Conservation (phyloP, 2,888 invertebrate species). For the Polyploca ridens region DNA sequence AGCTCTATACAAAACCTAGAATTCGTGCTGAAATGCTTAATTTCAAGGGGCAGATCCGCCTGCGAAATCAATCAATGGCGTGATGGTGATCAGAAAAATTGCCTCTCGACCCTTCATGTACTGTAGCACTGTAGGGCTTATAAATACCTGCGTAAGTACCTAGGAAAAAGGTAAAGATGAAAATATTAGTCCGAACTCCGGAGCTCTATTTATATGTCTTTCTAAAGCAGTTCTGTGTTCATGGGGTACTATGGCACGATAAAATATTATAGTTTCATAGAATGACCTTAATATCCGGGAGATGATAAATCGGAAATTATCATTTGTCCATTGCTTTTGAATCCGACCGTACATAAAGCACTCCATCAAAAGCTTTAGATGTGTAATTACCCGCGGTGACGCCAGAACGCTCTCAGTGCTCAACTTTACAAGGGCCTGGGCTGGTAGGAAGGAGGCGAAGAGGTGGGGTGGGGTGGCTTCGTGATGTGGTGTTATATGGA, state of each 20-base stretch:
- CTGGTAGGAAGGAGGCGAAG: slow-evolving; percentile 26
- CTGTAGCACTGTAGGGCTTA: too few species aligned
- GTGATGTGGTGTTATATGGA: neutral
- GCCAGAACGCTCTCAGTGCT: slow-evolving; percentile 61
- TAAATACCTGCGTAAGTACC: too few species aligned
- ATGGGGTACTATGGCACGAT: neutral
- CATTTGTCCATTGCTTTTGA: slow-evolving; percentile 42
- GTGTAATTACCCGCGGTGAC: slow-evolving; percentile 77
- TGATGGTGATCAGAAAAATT: too few species aligned
- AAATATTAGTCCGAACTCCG: too few species aligned
- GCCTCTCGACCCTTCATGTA: too few species aligned
- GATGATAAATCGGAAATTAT: slow-evolving; percentile 41
- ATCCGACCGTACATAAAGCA: slow-evolving; percentile 45
- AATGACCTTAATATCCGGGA: slow-evolving; percentile 39
- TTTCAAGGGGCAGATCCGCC: too few species aligned
- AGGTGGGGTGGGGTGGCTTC: slow-evolving; percentile 20
- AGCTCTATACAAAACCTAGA: too few species aligned
- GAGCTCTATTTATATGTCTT: too few species aligned
- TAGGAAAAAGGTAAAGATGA: too few species aligned
- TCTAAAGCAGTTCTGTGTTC: too few species aligned
- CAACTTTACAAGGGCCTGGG: slow-evolving; percentile 60
- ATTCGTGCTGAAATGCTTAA: too few species aligned
- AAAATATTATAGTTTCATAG: neutral
- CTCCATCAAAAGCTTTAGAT: slow-evolving; percentile 74
- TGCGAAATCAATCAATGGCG: too few species aligned